A percentile compares a stretch with the other conserved stretches of the same genome.
These are phyloP conservation scores for Zapornia atra DNA, from an alignment of 2,113 vertebrate species.

Conservation along the genomic window DNA sequence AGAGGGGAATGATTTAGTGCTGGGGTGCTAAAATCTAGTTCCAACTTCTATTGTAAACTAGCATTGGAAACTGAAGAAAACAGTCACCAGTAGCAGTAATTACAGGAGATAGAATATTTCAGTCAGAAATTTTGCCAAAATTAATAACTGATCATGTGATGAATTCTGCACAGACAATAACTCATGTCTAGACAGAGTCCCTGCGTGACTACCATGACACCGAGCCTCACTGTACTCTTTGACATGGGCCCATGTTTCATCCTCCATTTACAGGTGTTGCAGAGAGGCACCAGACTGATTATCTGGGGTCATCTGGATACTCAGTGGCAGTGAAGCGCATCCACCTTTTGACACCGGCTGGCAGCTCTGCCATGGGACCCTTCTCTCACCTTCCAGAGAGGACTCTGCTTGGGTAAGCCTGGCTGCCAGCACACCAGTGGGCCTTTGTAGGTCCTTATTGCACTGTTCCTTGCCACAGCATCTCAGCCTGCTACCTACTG, in stretches of 20 bases:
- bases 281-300: neutral
- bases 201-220: neutral
- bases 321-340: rapidly evolving
- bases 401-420: rapidly evolving
- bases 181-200: neutral
- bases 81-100: neutral
- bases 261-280: rapidly evolving
- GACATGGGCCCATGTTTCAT: rapidly evolving
- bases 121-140: neutral
- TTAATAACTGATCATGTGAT: neutral
- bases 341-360: rapidly evolving
- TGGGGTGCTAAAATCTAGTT: rapidly evolving
- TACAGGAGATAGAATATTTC: neutral
- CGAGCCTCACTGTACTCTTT: neutral
- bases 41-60: neutral
- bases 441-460: neutral
- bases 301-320: neutral
- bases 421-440: neutral
- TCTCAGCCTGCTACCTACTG: neutral
- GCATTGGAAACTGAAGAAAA: neutral
- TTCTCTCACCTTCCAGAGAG: rapidly evolving
- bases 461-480: neutral
- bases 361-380: rapidly evolving
- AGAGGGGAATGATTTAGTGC: neutral
- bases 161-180: neutral